phyloP scores from a whole-genome alignment of 2,113 vertebrate genomes.

The Formicarius rufipectus region DNA sequence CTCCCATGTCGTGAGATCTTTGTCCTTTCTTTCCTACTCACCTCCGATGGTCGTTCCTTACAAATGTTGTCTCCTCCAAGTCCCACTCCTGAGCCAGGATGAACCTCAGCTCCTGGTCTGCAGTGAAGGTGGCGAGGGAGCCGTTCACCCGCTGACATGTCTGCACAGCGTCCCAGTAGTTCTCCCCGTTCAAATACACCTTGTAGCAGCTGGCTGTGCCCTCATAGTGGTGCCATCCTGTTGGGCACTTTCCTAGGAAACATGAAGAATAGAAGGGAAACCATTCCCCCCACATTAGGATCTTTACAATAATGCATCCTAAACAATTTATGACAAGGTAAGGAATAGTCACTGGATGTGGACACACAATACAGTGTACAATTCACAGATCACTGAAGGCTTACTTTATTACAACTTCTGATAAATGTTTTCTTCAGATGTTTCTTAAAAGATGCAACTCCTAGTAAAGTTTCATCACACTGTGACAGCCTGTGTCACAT shows the following conservation, averaged over 20 bases:
- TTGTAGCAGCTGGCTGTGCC: constrained; percentile 97
- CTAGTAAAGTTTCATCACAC: neutral
- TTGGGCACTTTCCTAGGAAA: constrained; percentile 95
- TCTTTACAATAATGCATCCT: neutral
- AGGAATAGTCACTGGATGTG: rapidly evolving
- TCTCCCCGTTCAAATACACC: constrained; percentile 91
- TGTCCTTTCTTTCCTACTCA: constrained; percentile 68
- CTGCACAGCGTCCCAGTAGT: constrained; percentile 97
- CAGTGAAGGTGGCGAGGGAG: constrained; percentile 92
- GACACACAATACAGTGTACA: neutral
- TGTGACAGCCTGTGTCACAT: neutral
- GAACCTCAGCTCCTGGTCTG: constrained; percentile 94
- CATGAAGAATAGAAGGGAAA: constrained; percentile 74
- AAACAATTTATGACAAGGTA: neutral
- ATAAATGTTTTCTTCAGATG: neutral
- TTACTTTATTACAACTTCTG: neutral
- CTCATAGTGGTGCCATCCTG: constrained; percentile 97
- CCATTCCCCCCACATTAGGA: constrained; percentile 75
- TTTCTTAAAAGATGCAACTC: neutral
- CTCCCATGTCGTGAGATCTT: neutral
- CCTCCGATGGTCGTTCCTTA: constrained; percentile 90
- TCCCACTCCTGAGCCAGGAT: constrained; percentile 95
- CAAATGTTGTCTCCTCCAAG: constrained; percentile 86
- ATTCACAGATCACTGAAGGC: neutral
- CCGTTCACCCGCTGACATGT: constrained; percentile 94